Evolutionary conservation across 2,113 vertebrate genomes (phyloP), one percentile per base, ranked within the genome.

Genomic region (Halcyon senegalensis): DNA sequence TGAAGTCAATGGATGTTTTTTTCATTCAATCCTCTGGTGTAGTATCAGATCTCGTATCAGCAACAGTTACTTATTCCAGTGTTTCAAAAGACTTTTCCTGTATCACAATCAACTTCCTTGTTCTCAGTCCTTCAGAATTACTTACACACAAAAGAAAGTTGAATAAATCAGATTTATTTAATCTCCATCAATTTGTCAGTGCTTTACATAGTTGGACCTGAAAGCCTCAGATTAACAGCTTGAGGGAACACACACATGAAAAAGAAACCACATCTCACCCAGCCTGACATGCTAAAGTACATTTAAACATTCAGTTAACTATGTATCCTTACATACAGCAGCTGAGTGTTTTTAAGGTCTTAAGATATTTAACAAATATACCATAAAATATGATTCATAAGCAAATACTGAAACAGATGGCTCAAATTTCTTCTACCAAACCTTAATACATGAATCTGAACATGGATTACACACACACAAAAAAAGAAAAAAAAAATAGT

Each of bases 391-490:
- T 28, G n/a, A 85, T 89, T 67, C 64, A 82, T 43, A 41, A 84
- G 55, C 30, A 75, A 89, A 64, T 51, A 76, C 27, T n/a, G 50
- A 93, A 50, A 83, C 24, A 92, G 69, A 94, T 74, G 37, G 78
- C 18, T 58, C 30, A 21, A 23, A 8, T 44, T 78, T 89, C 66
- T 81, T 59, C 66, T 44, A 75, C 21, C 91, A 84, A 79, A 91
- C 64, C 63, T 94, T 93, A 94, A 93, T 93, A 89, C 87, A 91
- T 97, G 91, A 93, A 92, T 93, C 89, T 95, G 84, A 87, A 87
- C 95, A 80, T 20, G 58, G 94, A 95, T 97, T 96, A 94, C 39
- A 97, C 78, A 82, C 56, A n/a, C 17, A 12, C 53, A 27, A 20
- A 55, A 37, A 64, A 51, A 46, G 60, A 91, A 79, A 83, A 39